These are phyloP conservation scores for Heloderma charlesbogerti DNA, from an alignment of 2,113 vertebrate species.

Conservation along the genomic window DNA sequence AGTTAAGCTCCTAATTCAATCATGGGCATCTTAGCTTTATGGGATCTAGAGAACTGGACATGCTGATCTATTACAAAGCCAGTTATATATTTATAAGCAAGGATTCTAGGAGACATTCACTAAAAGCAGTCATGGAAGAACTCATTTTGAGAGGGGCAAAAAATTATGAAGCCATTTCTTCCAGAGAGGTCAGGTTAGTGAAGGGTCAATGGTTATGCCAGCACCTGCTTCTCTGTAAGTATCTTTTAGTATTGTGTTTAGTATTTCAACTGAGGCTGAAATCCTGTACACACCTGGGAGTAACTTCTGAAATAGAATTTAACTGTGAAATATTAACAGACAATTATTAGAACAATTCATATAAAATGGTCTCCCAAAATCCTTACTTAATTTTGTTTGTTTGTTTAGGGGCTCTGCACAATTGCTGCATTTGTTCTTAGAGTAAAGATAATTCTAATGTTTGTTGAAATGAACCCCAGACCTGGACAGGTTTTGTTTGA, in stretches of 20 bases:
- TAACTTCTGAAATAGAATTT: not conserved
- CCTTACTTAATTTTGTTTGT: not conserved
- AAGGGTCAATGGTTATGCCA: not conserved
- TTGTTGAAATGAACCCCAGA: not conserved
- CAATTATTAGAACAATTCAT: not conserved
- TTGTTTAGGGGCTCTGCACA: not conserved
- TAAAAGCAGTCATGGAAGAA: constrained; percentile 48
- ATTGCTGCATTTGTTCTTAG: not conserved
- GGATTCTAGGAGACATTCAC: not conserved
- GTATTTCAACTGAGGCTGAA: too few species aligned
- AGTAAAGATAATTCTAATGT: constrained; percentile 4
- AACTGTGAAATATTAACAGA: not conserved
- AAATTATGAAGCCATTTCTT: constrained; percentile 22
- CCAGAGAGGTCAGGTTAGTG: not conserved
- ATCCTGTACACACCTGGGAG: not conserved
- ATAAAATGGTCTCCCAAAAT: not conserved
- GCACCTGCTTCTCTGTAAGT: not conserved
- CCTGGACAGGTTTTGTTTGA: not conserved
- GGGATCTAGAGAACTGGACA: constrained; percentile 39
- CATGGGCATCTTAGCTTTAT: constrained; percentile 54
- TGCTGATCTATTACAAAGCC: constrained; percentile 33
- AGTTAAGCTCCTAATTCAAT: constrained; percentile 67
- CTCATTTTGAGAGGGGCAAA: constrained; percentile 22
- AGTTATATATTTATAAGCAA: not conserved
- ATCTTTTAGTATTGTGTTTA: not conserved